Conservation (phyloP, 2,113 vertebrate genomes). For the Sigmodon hispidus region DNA sequence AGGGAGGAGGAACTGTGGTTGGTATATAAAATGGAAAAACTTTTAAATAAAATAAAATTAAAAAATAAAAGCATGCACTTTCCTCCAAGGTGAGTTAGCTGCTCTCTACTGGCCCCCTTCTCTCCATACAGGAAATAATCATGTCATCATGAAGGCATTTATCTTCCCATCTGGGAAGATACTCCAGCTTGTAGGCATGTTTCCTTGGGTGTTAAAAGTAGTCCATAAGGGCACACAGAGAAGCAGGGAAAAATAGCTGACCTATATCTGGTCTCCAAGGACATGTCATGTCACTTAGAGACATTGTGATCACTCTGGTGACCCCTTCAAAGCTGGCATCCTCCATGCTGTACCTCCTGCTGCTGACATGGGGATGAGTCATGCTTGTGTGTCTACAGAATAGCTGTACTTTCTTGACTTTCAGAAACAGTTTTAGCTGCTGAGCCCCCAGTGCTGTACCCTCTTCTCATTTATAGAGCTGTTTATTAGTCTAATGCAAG, state of each 20-base stretch:
- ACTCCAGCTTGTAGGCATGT: rapidly evolving
- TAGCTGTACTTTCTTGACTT: not conserved
- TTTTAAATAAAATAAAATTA: no score
- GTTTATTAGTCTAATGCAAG: not conserved
- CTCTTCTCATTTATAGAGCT: not conserved
- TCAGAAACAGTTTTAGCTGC: rapidly evolving
- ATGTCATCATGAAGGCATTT: not conserved
- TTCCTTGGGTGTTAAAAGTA: not conserved
- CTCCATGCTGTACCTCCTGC: not conserved
- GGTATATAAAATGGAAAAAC: no score
- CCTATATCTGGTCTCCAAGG: not conserved
- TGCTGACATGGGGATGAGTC: not conserved
- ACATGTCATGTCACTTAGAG: rapidly evolving
- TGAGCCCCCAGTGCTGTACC: not conserved
- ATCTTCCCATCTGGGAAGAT: not conserved
- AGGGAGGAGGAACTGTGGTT: no score
- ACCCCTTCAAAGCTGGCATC: no score
- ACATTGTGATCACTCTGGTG: rapidly evolving
- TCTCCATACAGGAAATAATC: not conserved
- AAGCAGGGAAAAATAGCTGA: no score
- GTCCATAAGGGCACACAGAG: not conserved
- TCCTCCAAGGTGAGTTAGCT: not conserved
- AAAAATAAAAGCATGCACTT: no score
- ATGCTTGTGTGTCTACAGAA: not conserved
- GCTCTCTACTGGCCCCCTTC: not conserved